A percentile compares a stretch with the other conserved stretches of the same genome.
These are phyloP conservation scores for Gyps fulvus DNA, from an alignment of 2,113 vertebrate species.

Conservation along the genomic window DNA sequence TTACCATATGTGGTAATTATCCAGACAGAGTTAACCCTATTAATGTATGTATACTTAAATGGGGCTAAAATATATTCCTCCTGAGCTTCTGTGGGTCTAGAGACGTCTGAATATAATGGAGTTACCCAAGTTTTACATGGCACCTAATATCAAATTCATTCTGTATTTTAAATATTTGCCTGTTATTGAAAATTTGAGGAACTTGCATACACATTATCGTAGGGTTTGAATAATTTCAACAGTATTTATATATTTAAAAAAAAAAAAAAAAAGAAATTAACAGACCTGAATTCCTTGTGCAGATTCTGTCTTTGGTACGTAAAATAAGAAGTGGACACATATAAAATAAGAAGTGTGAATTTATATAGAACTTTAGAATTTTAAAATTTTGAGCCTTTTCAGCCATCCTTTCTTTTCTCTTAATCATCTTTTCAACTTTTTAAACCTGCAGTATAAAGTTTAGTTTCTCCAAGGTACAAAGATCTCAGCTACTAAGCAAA, in stretches of 20 bases:
- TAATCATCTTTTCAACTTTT: neutral
- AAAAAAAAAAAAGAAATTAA: neutral
- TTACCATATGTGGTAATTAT: neutral
- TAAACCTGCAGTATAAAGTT: neutral
- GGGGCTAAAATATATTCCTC: neutral
- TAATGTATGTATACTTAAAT: neutral
- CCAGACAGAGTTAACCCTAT: neutral
- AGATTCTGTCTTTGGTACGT: neutral
- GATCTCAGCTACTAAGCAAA: neutral
- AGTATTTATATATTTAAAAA: neutral
- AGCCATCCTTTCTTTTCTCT: neutral
- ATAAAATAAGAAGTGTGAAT: neutral
- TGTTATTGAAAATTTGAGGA: neutral
- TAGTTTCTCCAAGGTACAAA: neutral
- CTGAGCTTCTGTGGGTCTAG: neutral
- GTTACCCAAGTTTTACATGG: neutral
- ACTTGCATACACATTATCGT: neutral
- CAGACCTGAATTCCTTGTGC: neutral
- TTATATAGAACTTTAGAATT: neutral
- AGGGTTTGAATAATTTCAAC: neutral
- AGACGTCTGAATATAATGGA: neutral
- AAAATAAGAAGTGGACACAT: neutral
- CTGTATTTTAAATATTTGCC: neutral
- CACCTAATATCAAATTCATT: neutral
- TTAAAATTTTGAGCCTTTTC: neutral